Evolutionary conservation across 2,888 invertebrate species (phyloP).

Genomic region (Amphiduros pacificus): DNA sequence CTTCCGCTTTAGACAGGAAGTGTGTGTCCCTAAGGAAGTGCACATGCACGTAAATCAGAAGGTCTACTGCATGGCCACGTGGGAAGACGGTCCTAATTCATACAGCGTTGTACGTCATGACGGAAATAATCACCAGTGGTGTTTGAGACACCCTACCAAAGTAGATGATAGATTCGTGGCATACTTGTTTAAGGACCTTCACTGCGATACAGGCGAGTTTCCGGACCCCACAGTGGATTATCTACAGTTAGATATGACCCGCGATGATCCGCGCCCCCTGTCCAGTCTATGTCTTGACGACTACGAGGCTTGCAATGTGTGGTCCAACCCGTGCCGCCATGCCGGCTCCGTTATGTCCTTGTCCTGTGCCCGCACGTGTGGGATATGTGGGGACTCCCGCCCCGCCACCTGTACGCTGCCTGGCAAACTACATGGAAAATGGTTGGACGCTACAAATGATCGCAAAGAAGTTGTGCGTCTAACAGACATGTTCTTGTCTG

Average conservation of each 20-base stretch:
- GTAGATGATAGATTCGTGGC: background rate
- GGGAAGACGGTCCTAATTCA: slow-evolving; percentile 6
- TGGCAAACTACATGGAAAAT: slow-evolving; percentile 9
- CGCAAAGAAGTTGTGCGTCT: slow-evolving; percentile 1
- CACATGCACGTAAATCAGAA: slow-evolving; percentile 13
- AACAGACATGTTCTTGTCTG: background rate
- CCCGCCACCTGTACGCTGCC: slow-evolving; percentile 14
- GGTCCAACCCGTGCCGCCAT: slow-evolving; percentile 17
- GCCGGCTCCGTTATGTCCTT: slow-evolving; percentile 16
- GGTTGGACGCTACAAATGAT: slow-evolving; percentile 13
- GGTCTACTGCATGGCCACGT: slow-evolving; percentile 17
- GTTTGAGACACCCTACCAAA: slow-evolving; percentile 9
- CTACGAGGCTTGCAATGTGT: slow-evolving; percentile 15
- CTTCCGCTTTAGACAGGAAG: slow-evolving; percentile 12
- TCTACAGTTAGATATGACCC: slow-evolving; percentile 8
- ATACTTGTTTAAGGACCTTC: slow-evolving; percentile 8
- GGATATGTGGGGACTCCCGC: slow-evolving; percentile 12
- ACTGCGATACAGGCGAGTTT: slow-evolving; percentile 8
- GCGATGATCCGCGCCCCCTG: slow-evolving; percentile 7
- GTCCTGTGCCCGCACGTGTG: slow-evolving; percentile 17
- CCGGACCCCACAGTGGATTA: slow-evolving; percentile 6
- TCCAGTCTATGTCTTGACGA: slow-evolving; percentile 20
- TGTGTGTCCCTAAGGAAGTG: slow-evolving; percentile 16
- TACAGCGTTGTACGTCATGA: slow-evolving; percentile 17
- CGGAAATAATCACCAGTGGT: slow-evolving; percentile 14